phyloP scores from a whole-genome alignment of 2,888 invertebrate genomes.

The Nomada flava region DNA sequence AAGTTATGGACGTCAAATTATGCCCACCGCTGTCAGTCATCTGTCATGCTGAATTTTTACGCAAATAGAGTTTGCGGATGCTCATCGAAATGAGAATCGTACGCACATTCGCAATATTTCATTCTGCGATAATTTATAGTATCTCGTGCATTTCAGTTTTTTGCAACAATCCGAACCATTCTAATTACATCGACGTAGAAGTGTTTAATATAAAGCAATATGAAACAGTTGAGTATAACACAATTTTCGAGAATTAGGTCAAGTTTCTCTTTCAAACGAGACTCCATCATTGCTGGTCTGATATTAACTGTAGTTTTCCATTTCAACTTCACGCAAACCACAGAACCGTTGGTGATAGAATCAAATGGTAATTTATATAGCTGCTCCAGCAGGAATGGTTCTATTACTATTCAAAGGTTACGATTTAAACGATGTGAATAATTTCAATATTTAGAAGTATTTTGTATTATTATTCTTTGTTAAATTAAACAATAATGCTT shows the following conservation, averaged over 20 bases:
- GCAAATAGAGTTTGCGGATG: neutral
- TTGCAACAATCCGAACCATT: no score
- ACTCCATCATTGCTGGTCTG: neutral
- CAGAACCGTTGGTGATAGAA: neutral
- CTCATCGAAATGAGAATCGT: neutral
- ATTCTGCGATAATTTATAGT: neutral
- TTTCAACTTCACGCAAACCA: conserved; percentile 23
- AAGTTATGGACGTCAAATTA: conserved; percentile 3
- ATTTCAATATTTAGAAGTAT: no score
- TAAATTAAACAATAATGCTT: no score
- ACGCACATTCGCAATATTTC: neutral
- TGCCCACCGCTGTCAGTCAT: neutral
- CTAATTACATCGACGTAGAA: no score
- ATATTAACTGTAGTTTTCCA: conserved; percentile 13
- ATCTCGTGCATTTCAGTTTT: neutral
- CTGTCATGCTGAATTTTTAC: neutral
- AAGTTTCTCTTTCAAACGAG: neutral
- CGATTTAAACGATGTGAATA: neutral
- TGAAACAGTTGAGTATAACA: neutral
- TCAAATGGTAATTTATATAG: neutral
- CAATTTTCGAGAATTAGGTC: neutral
- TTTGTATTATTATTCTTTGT: no score
- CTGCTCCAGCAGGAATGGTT: no score
- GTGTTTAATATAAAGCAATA: no score
- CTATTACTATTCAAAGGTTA: neutral